Conservation (phyloP, 92 coral and sea anemone species). For the Porites rus region DNA sequence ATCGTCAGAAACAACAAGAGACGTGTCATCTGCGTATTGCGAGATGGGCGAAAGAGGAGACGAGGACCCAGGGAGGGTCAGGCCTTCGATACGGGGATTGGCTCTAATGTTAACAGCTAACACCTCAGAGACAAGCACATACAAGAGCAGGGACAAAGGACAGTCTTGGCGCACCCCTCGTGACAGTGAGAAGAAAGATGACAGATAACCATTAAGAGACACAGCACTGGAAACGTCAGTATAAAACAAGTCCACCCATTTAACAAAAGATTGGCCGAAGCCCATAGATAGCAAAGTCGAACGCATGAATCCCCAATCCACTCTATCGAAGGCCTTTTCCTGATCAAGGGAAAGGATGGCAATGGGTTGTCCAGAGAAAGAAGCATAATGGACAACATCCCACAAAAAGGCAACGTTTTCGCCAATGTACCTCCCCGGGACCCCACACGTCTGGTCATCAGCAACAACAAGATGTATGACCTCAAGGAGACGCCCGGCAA, state of each 20-base stretch:
- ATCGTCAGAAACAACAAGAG: background rate
- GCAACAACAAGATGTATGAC: constrained; percentile 11
- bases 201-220: constrained; percentile 29
- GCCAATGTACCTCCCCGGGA: constrained; percentile 6
- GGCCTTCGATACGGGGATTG: constrained; percentile 4
- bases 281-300: background rate
- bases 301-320: constrained; percentile 29
- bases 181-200: background rate
- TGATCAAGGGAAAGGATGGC: constrained; percentile 28
- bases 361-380: background rate
- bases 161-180: constrained; percentile 45
- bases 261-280: constrained; percentile 42
- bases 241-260: constrained; percentile 22
- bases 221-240: background rate
- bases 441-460: constrained; percentile 27
- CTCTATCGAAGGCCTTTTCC: constrained; percentile 44
- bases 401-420: constrained; percentile 23
- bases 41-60: background rate
- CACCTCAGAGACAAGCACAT: constrained; percentile 18
- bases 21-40: constrained; percentile 41
- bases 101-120: constrained; percentile 19
- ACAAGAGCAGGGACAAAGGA: constrained; percentile 4
- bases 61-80: constrained; percentile 7
- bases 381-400: background rate
- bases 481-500: background rate